These are phyloP conservation scores for Cydia pomonella DNA, from an alignment of 1,140 invertebrate genomes.

Conservation along the genomic window DNA sequence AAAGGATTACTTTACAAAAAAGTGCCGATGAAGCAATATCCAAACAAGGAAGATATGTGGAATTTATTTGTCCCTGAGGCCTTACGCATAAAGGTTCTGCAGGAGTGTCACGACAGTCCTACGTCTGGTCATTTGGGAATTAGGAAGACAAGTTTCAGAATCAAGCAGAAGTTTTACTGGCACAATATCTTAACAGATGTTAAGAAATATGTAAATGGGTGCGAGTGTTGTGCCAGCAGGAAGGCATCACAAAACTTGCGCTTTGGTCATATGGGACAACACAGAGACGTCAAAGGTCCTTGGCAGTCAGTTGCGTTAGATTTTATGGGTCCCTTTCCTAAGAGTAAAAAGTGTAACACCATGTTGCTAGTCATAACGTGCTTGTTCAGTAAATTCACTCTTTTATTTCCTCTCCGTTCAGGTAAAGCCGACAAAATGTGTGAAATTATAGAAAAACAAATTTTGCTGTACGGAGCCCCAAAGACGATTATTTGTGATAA, in stretches of 20 bases:
- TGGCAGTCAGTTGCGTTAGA: constrained; percentile 34
- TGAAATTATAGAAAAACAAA: too few relatives aligned
- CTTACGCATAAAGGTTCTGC: constrained; percentile 2
- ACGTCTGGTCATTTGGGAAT: constrained; percentile 31
- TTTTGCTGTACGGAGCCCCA: too few relatives aligned
- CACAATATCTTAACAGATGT: constrained; percentile 30
- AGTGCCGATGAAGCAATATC: neutral
- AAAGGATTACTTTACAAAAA: neutral
- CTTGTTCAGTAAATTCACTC: too few relatives aligned
- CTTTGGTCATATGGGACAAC: constrained; percentile 42
- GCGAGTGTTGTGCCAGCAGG: constrained; percentile 36
- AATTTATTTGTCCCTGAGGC: constrained; percentile 35
- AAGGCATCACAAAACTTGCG: constrained; percentile 37
- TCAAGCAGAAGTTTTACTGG: constrained; percentile 37
- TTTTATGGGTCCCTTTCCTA: too few relatives aligned
- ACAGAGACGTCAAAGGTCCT: constrained; percentile 40
- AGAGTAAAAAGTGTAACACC: too few relatives aligned
- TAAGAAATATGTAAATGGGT: constrained; percentile 35
- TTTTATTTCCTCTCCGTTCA: too few relatives aligned
- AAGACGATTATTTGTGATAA: too few relatives aligned
- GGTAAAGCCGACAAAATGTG: too few relatives aligned
- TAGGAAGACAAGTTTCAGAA: neutral
- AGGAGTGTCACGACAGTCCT: constrained; percentile 33
- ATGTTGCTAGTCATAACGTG: too few relatives aligned
- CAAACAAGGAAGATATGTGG: constrained; percentile 13